Conservation (phyloP, 2,797 vertebrate species). For the Muraenolepis orangiensis region DNA sequence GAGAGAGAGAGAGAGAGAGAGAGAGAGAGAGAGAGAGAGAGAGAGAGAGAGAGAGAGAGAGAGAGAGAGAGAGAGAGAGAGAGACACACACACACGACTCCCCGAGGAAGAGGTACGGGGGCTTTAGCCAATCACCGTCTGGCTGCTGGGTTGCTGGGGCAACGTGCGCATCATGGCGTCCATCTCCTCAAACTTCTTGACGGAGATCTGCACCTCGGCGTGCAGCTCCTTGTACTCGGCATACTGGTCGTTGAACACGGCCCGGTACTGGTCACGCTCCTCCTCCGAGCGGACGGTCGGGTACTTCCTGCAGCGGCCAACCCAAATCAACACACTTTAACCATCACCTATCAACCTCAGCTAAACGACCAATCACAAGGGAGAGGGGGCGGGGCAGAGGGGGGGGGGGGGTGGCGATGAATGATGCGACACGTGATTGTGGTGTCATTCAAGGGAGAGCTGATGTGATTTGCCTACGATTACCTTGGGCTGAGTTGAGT, state of each 20-base stretch:
- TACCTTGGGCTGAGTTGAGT: too few relatives aligned
- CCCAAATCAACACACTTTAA: neutral
- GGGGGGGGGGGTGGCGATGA: neutral
- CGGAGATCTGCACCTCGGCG: slow-evolving; percentile 78
- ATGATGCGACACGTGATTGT: neutral
- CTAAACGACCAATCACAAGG: neutral
- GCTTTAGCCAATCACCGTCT: slow-evolving; percentile 67
- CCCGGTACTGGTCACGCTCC: slow-evolving; percentile 91
- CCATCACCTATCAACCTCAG: neutral
- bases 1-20: neutral
- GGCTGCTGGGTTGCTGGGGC: slow-evolving; percentile 75
- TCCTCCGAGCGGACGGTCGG: slow-evolving; percentile 83
- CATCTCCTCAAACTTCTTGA: slow-evolving; percentile 88
- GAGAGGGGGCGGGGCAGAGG: too few relatives aligned
- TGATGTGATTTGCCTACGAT: too few relatives aligned
- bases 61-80: neutral
- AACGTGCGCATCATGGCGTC: slow-evolving; percentile 84
- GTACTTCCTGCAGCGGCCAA: slow-evolving; percentile 82
- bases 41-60: neutral
- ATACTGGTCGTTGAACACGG: slow-evolving; percentile 97
- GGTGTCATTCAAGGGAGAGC: neutral
- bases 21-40: neutral
- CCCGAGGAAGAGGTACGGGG: too few relatives aligned
- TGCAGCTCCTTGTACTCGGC: slow-evolving; percentile 96
- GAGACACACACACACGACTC: too few relatives aligned